A percentile compares a stretch with the other conserved stretches of the same genome.
Conservation (phyloP, 2,888 invertebrate genomes). For the Melanchra persicariae region DNA sequence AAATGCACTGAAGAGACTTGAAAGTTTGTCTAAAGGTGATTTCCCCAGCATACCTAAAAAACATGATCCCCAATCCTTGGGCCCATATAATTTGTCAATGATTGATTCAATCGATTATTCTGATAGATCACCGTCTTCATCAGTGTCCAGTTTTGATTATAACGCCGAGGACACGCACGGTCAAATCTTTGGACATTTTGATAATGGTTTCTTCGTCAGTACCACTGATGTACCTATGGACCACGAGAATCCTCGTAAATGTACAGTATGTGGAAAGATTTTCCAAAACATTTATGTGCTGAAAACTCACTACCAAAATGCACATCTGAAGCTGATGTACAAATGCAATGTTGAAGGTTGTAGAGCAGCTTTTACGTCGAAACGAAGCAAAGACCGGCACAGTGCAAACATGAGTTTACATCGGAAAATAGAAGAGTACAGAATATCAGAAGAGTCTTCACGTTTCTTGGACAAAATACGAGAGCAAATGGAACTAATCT, state of each 20-base stretch:
- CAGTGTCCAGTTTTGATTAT: slow-evolving; percentile 91
- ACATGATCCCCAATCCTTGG: slow-evolving; percentile 76
- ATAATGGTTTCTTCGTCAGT: slow-evolving; percentile 93
- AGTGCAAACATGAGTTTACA: slow-evolving; percentile 97
- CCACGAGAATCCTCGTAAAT: slow-evolving; percentile 97
- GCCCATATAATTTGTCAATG: slow-evolving; percentile 82
- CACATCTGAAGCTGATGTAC: slow-evolving; percentile 98
- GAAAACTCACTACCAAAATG: slow-evolving; percentile 98
- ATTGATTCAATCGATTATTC: slow-evolving; percentile 84
- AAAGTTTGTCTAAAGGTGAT: slow-evolving; percentile 95
- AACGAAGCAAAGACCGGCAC: slow-evolving; percentile 97
- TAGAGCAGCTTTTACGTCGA: slow-evolving; percentile 98
- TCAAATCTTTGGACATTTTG: slow-evolving; percentile 93
- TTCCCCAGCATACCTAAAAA: slow-evolving; percentile 89
- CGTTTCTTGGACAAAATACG: slow-evolving; percentile 90
- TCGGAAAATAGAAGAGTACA: slow-evolving; percentile 93
- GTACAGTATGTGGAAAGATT: slow-evolving; percentile 97
- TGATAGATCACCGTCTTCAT: slow-evolving; percentile 91
- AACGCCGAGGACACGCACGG: slow-evolving; percentile 92
- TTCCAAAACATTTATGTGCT: slow-evolving; percentile 98
- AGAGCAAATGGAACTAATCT: slow-evolving; percentile 95
- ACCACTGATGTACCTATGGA: slow-evolving; percentile 97
- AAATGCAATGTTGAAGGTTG: slow-evolving; percentile 98
- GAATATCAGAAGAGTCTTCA: slow-evolving; percentile 84
- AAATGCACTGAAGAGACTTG: slow-evolving; percentile 94